Percentiles rank a stretch among this genome's conserved stretches.
Conservation (phyloP, 2,797 vertebrate genomes). For the Gadopsis bispinosus region DNA sequence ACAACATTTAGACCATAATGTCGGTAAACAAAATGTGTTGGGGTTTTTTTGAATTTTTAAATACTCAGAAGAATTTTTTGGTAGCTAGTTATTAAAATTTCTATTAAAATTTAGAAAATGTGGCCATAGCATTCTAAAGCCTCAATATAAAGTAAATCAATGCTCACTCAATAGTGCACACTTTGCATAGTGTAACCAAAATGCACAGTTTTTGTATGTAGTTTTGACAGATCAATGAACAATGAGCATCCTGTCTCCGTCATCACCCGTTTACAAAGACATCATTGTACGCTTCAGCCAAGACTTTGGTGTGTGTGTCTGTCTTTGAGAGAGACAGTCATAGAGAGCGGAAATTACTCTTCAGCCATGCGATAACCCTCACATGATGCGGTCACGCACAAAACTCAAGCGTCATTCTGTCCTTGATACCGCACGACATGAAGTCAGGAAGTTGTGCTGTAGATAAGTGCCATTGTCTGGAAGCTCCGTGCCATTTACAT, state of each 20-base stretch:
- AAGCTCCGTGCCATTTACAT: slow-evolving; percentile 4
- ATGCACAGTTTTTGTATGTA: slow-evolving; percentile 1
- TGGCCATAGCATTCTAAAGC: background rate
- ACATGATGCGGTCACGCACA: background rate
- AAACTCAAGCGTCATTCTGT: slow-evolving; percentile 12
- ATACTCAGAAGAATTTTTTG: background rate
- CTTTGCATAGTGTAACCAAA: background rate
- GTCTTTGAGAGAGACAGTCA: background rate
- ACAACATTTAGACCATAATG: background rate
- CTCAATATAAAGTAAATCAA: background rate
- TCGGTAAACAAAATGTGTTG: background rate
- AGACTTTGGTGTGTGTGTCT: slow-evolving; percentile 4
- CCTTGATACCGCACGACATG: background rate
- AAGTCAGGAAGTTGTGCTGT: slow-evolving; percentile 48
- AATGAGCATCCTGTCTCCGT: slow-evolving; percentile 19
- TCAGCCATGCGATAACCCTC: slow-evolving; percentile 28
- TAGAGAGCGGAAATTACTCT: slow-evolving; percentile 17
- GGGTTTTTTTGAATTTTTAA: background rate
- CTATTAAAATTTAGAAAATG: background rate
- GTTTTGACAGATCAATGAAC: slow-evolving; percentile 32
- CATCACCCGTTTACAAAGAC: slow-evolving; percentile 31
- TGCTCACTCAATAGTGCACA: background rate
- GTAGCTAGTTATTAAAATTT: background rate
- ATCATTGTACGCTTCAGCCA: slow-evolving; percentile 1
- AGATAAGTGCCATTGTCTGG: slow-evolving; percentile 41